Evolutionary conservation across 1,140 invertebrate genomes (phyloP).

Genomic region (Formica exsecta): DNA sequence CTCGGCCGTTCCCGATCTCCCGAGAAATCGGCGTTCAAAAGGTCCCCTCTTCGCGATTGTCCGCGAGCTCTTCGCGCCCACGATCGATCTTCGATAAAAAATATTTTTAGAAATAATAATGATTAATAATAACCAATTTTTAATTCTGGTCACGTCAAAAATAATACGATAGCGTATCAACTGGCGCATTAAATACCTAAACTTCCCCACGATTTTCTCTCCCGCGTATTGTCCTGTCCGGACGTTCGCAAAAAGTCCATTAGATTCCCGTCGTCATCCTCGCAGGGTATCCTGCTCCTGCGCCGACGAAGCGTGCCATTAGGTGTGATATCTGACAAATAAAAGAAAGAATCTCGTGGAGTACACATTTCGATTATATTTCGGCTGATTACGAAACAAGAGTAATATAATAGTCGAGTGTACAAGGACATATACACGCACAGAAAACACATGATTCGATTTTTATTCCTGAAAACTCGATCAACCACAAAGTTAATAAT

Average conservation of each 20-base stretch:
- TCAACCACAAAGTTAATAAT: not conserved
- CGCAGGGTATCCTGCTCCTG: conserved; percentile 92
- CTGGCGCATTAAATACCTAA: conserved; percentile 87
- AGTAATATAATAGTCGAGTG: not conserved
- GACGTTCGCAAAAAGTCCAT: conserved; percentile 94
- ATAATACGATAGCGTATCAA: too few species aligned
- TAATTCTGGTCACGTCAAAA: not conserved
- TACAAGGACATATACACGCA: not conserved
- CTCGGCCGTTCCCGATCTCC: conserved; percentile 91
- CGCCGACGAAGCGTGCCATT: conserved; percentile 94
- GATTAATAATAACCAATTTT: too few species aligned
- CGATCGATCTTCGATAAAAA: conserved; percentile 90
- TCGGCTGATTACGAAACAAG: not conserved
- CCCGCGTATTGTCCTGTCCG: conserved; percentile 91
- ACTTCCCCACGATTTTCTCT: conserved; percentile 94
- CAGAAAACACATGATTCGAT: too few species aligned
- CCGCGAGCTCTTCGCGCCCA: conserved; percentile 93
- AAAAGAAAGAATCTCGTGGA: not conserved
- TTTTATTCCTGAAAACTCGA: not conserved
- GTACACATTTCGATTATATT: not conserved
- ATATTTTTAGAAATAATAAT: not conserved
- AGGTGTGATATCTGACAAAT: conserved; percentile 92
- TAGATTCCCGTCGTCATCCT: conserved; percentile 94
- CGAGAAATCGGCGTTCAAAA: conserved; percentile 90
- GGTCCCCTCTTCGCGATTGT: conserved; percentile 89